phyloP scores from a whole-genome alignment of 2,888 invertebrate species.

The Myopa testacea region DNA sequence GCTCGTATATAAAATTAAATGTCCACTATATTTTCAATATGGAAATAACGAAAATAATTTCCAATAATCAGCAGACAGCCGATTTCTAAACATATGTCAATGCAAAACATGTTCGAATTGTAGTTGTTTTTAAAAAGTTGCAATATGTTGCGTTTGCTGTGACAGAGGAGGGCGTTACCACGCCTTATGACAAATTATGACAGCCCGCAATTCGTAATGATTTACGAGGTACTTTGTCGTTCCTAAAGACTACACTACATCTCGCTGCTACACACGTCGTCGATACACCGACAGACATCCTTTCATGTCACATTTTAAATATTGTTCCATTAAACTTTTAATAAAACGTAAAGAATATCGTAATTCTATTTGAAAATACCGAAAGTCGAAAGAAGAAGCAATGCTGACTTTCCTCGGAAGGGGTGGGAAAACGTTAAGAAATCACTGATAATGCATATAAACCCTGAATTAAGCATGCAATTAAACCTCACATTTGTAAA shows the following conservation, averaged over 20 bases:
- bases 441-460: conserved; percentile 23
- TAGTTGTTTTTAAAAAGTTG: conserved; percentile 31
- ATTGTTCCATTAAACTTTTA: conserved; percentile 20
- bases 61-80: conserved; percentile 8
- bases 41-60: neutral
- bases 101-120: conserved; percentile 54
- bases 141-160: conserved; percentile 39
- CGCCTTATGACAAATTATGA: conserved; percentile 65
- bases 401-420: neutral
- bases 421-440: neutral
- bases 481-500: conserved; percentile 27
- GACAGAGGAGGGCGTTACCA: conserved; percentile 58
- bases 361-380: neutral
- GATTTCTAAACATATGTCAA: conserved; percentile 54
- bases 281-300: neutral
- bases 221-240: conserved; percentile 53
- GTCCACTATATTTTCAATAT: neutral
- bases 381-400: neutral
- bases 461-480: conserved; percentile 23
- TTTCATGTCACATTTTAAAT: neutral
- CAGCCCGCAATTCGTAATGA: conserved; percentile 59
- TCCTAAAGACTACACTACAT: too few species aligned
- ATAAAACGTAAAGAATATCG: conserved; percentile 15
- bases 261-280: conserved; percentile 37
- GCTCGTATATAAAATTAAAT: too few species aligned